Evolutionary conservation across 2,113 vertebrate genomes (phyloP).

Genomic region (Zapornia atra): DNA sequence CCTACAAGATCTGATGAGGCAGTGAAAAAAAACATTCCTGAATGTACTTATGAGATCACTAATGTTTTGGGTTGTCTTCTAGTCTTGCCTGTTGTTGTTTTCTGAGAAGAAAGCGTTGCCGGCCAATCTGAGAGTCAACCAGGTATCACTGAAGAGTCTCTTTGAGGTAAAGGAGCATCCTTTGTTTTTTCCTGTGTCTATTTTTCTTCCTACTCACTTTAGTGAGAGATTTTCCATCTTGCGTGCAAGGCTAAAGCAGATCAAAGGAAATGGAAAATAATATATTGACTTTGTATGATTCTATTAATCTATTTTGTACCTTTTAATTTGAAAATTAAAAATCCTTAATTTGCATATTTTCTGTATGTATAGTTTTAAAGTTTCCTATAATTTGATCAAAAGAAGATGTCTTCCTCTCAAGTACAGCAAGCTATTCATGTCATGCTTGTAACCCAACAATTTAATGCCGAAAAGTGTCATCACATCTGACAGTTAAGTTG

Average conservation of each 20-base stretch:
- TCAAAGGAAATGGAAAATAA: not conserved
- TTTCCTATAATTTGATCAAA: not conserved
- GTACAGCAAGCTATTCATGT: not conserved
- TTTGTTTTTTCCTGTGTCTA: not conserved
- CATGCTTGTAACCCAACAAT: not conserved
- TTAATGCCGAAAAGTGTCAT: not conserved
- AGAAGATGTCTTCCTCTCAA: not conserved
- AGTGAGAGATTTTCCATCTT: not conserved
- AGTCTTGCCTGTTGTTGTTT: slow-evolving; percentile 77
- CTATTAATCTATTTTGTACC: not conserved
- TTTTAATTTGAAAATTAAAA: not conserved
- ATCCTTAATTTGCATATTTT: not conserved
- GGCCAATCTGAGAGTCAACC: slow-evolving; percentile 54
- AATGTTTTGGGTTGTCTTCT: not conserved
- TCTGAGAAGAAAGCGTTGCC: slow-evolving; percentile 58
- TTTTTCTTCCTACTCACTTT: not conserved
- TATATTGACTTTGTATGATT: not conserved
- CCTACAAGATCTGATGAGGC: not conserved
- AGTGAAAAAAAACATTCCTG: not conserved
- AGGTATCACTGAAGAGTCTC: slow-evolving; percentile 76
- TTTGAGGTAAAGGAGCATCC: slow-evolving; percentile 77
- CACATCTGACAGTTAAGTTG: not conserved
- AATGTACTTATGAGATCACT: not conserved
- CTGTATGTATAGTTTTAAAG: not conserved
- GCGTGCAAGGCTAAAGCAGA: not conserved